Evolutionary conservation across 2,797 vertebrate genomes (phyloP), one percentile per base, ranked within the genome.

Genomic region (Huso huso): DNA sequence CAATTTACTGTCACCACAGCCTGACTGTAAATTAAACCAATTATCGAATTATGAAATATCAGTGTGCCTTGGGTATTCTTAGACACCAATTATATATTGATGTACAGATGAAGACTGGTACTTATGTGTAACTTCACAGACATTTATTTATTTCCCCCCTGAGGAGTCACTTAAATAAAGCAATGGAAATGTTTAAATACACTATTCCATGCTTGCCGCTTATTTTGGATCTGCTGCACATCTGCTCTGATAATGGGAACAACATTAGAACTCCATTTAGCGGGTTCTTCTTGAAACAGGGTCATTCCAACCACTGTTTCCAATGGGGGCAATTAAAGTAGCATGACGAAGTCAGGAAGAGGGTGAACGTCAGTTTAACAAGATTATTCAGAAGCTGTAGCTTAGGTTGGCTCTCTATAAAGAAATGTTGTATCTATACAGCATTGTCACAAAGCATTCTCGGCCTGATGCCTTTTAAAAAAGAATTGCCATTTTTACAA

Each of bases 251-350:
- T 65, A 58, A 37, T 61, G 48, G 69, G 69, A 60, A 64, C 51
- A 66, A 11, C 50, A 71, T 69, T 64, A 66, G 10, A 6, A 15
- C 6, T 52, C 52, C 37, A 37, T 63, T 66, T 59, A 58, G 10
- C 64, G 6, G 51, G 12, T 49, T 51, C 48, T 48, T 13, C 48
- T 23, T 48, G 8, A 62, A 62, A 18, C 6, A 51, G 11, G 49
- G 48, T 55, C 8, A 48, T 64, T 60, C 50, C 62, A 52, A 49
- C 13, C 58, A 68, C 52, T 62, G 49, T 12, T 18, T 60, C 51
- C 49, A 23, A 63, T 65, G 51, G 62, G 58, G 52, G 51, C 62
- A 63, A 68, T 73, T 68, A 69, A 65, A 71, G n/a, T 11, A 11
- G 63, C 70, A 61, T 23, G 59, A 61, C 51, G 18, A 23, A 9